Evolutionary conservation across 53 echinoderm and acorn worm species (phyloP), one percentile per base, ranked within the genome.

Genomic region (Crossaster papposus): DNA sequence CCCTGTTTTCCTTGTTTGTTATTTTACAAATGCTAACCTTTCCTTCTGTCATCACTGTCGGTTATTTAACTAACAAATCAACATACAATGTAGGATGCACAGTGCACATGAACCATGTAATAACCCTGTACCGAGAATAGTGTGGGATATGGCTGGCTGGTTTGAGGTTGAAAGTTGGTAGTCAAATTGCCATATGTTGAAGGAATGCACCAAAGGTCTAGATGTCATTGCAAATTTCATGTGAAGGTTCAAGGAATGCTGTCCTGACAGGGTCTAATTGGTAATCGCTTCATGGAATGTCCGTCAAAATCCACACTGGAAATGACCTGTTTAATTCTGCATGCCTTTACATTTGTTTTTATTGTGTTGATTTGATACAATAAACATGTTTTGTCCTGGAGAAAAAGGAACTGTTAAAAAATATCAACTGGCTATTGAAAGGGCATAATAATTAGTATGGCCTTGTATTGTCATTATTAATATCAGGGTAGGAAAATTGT

Each of bases 171-270:
- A 70, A 1, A 31, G 71, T 31, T 2, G n/a, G 71, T n/a, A 70
- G 58, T 28, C 3, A 70, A 31, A 70, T 70, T 70, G 71, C 29
- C 71, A 70, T 31, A 70, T 70, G 71, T 70, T 70, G 71, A 70
- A 70, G 71, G 71, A 70, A 70, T 70, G 29, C 29, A 12, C 29
- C 29, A 5, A 31, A 70, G 29, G 14, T 30, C 29, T 31, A 20
- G 14, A 20, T 70, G 29, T 30, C 71, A 12, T 28, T 31, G 9
- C 30, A 10, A 31, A 28, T 24, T 30, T 70, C n/a, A n/a, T 28
- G 29, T 5, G 29, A 28, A n/a, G 29, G 29, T 70, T 31, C 29
- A 9, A 30, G 71, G 71, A 30, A 30, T 70, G 71, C 31, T 70
- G 71, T 30, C 23, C 31, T 70, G n/a, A 30, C 29, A 20, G 58